Evolutionary conservation across 2,888 invertebrate species (phyloP).

Genomic region (Neuroscelio doddi): DNA sequence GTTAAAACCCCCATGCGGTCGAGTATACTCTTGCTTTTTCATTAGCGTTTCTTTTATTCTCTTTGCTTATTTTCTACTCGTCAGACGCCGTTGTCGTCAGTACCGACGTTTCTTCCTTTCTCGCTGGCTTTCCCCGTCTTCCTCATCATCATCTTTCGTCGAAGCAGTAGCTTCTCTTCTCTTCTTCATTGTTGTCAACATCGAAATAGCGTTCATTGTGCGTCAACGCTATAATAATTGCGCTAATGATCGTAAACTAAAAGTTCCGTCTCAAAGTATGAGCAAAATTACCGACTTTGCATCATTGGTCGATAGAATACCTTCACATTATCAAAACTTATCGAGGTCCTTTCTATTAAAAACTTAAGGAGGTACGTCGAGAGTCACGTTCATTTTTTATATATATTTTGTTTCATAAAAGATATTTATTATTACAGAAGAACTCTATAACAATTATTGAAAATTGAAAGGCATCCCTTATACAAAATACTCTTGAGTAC

Average conservation of each 20-base stretch:
- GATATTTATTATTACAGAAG: too few species aligned
- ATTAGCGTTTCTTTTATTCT: conserved; percentile 53
- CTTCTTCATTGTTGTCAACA: conserved; percentile 38
- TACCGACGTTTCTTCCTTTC: conserved; percentile 43
- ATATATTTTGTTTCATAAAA: too few species aligned
- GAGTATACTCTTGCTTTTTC: conserved; percentile 52
- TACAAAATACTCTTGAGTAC: too few species aligned
- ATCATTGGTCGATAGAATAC: too few species aligned
- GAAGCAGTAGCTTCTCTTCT: conserved; percentile 25
- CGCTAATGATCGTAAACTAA: conserved; percentile 64
- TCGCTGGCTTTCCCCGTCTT: conserved; percentile 43
- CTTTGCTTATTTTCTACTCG: conserved; percentile 49
- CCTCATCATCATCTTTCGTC: conserved; percentile 33
- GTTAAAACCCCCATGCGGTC: conserved; percentile 48
- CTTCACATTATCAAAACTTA: too few species aligned
- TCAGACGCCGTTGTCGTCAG: conserved; percentile 37
- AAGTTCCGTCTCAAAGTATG: too few species aligned
- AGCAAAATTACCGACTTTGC: too few species aligned
- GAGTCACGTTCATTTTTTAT: too few species aligned
- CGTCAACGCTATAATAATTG: conserved; percentile 67
- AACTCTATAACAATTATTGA: too few species aligned
- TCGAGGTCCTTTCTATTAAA: too few species aligned
- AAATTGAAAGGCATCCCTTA: too few species aligned
- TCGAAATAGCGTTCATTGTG: conserved; percentile 62
- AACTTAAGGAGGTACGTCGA: too few species aligned